Evolutionary conservation across 2,797 vertebrate genomes (phyloP).

Genomic region (Premnoplex brunnescens): DNA sequence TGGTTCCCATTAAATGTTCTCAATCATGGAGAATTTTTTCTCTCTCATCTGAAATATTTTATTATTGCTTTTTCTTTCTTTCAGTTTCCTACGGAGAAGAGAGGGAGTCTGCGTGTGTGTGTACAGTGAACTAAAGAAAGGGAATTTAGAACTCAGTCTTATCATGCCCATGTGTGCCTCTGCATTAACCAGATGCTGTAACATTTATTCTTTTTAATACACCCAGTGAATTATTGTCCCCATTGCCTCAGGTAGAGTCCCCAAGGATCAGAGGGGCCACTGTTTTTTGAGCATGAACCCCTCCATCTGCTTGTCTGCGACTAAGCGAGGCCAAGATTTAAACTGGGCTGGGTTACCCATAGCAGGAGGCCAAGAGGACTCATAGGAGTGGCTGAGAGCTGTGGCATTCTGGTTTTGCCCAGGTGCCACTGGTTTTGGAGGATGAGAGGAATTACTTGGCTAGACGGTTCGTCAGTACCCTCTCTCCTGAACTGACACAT

Average conservation of each 20-base stretch:
- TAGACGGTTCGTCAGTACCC: not conserved
- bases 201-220: not conserved
- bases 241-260: not conserved
- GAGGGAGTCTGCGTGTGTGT: not conserved
- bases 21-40: constrained; percentile 65
- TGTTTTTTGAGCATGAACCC: not conserved
- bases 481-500: not conserved
- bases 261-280: not conserved
- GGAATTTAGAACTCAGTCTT: not conserved
- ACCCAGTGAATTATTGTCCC: not conserved
- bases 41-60: constrained; percentile 73
- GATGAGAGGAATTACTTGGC: not conserved
- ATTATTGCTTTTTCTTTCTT: constrained; percentile 72
- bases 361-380: not conserved
- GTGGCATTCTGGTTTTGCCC: not conserved
- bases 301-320: not conserved
- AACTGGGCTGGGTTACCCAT: not conserved
- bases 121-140: constrained; percentile 19
- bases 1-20: constrained; percentile 76
- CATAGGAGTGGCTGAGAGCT: not conserved
- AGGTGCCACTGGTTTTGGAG: not conserved
- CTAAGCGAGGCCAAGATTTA: not conserved
- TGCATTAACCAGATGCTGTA: not conserved
- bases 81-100: constrained; percentile 48
- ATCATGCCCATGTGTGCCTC: not conserved